These are phyloP conservation scores for Alethe diademata DNA, from an alignment of 2,113 vertebrate species.

Conservation along the genomic window DNA sequence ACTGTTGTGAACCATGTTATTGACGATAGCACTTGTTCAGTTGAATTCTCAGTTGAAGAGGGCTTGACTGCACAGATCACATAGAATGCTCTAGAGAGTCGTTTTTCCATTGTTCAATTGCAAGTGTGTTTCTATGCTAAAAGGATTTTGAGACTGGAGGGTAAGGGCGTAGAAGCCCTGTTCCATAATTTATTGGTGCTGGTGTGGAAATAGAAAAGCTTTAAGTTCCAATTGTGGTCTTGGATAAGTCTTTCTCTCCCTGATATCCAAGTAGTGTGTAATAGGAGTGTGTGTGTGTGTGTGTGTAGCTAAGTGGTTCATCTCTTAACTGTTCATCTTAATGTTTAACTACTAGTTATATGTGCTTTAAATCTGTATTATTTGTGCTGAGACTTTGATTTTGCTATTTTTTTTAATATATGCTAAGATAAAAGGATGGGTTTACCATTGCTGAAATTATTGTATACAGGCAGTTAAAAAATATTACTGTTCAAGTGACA, in stretches of 20 bases:
- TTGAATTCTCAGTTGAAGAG: neutral
- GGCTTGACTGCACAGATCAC: neutral
- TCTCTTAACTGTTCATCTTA: neutral
- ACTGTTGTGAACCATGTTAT: neutral
- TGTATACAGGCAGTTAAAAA: neutral
- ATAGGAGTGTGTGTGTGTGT: neutral
- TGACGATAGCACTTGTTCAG: neutral
- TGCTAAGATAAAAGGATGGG: neutral
- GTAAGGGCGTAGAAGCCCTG: neutral
- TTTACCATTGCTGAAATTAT: neutral
- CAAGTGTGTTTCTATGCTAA: neutral
- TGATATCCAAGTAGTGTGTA: neutral
- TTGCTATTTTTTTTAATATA: neutral
- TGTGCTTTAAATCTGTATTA: neutral
- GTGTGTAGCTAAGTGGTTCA: neutral
- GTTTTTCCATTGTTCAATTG: neutral
- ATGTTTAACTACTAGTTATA: neutral
- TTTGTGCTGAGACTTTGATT: neutral
- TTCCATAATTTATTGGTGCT: neutral
- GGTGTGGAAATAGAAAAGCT: neutral
- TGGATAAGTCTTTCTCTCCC: neutral
- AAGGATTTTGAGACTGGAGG: neutral
- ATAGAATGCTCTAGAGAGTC: neutral
- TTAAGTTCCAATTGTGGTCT: neutral
- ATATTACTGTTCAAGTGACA: neutral